These are phyloP conservation scores for Diuraphis noxia DNA, from an alignment of 1,140 invertebrate species.

Conservation along the genomic window DNA sequence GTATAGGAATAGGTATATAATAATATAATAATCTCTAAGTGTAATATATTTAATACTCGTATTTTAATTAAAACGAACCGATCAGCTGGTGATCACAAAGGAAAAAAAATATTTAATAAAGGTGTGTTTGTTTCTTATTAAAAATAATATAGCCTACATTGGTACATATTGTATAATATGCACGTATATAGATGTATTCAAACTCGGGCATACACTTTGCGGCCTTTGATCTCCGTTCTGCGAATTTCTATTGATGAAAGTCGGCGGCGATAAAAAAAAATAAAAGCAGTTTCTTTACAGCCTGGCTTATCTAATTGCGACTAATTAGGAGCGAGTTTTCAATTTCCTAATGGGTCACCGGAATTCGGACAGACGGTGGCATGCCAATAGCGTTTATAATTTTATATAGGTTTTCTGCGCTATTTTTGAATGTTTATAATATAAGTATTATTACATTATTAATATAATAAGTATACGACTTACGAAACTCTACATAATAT, in stretches of 20 bases:
- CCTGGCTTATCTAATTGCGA: not conserved
- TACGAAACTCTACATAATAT: not conserved
- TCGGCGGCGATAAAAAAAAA: slow-evolving; percentile 14
- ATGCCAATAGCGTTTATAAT: not conserved
- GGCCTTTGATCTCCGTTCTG: slow-evolving; percentile 6
- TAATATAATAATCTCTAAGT: slow-evolving; percentile 1
- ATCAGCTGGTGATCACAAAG: not conserved
- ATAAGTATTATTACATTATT: not conserved
- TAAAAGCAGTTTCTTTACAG: not conserved
- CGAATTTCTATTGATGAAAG: slow-evolving; percentile 32
- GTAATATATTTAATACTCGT: not conserved
- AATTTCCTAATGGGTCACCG: not conserved
- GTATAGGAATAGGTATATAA: not conserved
- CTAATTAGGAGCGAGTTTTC: slow-evolving; percentile 26
- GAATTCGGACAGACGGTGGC: not conserved
- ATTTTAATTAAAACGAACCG: slow-evolving; percentile 44
- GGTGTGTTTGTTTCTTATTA: slow-evolving; percentile 9
- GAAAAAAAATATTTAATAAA: slow-evolving; percentile 8
- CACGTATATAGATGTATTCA: not conserved
- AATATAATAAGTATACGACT: not conserved
- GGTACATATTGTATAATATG: not conserved
- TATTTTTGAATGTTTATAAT: not conserved
- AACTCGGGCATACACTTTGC: not conserved
- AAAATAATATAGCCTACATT: not conserved
- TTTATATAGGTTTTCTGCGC: not conserved